Base-by-base conservation (phyloP, 2,888 invertebrate species). In the Steinernema scapterisci region DNA sequence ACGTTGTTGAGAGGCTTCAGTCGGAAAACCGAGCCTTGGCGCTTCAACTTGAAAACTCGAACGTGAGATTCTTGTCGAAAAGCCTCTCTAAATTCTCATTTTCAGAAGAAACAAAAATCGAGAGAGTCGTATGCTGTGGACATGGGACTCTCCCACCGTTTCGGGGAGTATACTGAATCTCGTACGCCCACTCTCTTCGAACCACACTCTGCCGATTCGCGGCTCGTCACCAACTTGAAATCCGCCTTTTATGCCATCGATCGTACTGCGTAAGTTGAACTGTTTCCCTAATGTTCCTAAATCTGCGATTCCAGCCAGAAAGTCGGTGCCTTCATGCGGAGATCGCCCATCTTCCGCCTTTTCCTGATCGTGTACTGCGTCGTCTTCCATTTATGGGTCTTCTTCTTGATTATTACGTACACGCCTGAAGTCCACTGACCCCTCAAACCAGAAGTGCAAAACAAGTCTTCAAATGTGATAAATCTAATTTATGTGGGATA, bases 21-120 rank as follows among this genome's bases (percentile, higher is more conserved):
- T 92, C 93, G 0, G 95, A 95, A 85, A 92, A 93, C 86, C 94
- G 94, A 89, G 93, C 94, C 23, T 89, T 95, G 72, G 91, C 91
- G 81, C 90, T 95, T 82, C 94, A 95, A 87, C 88, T 95, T 83
- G 95, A 95, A 87, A 92, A 93, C 21, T 19, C 54, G 3, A 54
- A 54, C 13, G 48, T 48, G 13, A 16, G 48, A 76, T 78, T 88
- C 48, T n/a, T n/a, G n/a, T n/a, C n/a, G n/a, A n/a, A n/a, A n/a
- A 45, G 13, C 45, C 13, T 45, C 9, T 45, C n/a, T n/a, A n/a
- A n/a, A n/a, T n/a, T n/a, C n/a, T 45, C n/a, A n/a, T n/a, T n/a
- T n/a, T 54, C 25, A 54, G 54, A 54, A 54, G 25, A 54, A 54
- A 13, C 54, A 54, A 21, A 16, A 21, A 11, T 19, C 54, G 25